Evolutionary conservation across 2,888 invertebrate species (phyloP), one percentile per base, ranked within the genome.

Genomic region (Ptycholaimellus sp.): DNA sequence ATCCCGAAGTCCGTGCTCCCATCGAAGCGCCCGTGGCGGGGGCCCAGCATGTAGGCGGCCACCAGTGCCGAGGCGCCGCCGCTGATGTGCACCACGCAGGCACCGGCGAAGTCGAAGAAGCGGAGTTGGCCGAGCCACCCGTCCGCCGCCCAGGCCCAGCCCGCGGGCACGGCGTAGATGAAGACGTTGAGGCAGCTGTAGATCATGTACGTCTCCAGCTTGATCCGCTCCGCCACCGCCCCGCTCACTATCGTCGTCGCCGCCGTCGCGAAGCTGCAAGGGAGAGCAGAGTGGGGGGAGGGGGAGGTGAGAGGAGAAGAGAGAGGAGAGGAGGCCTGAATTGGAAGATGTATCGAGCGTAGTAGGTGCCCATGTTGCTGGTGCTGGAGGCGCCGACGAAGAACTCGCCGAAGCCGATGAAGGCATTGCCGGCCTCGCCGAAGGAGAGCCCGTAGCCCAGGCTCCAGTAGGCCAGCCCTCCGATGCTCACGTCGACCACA

Each of bases 401-500:
- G 17, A 30, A 36, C 2, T 23, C 14, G 6, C 31, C 27, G 2
- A 5, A n/a, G n/a, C 36, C 36, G 20, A 13, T 16, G 22, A 31
- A 36, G n/a, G n/a, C n/a, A n/a, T n/a, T n/a, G n/a, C n/a, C n/a
- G 6, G 25, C 7, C 6, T 23, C 25, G 25, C 25, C 25, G 13
- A 23, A 23, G 13, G 25, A 6, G 25, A 23, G 13, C 25, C 7
- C 25, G 25, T 23, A 23, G 6, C 25, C 25, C 25, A 13, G 7
- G 6, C 6, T 23, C 25, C 25, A 23, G 25, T 9, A 23, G 7
- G 25, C 25, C 25, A 23, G 13, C 6, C 25, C 25, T 6, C 25
- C 25, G n/a, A 83, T 67, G 1, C 79, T 76, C 36, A 85, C 79
- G 50, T 85, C 83, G 1, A 79, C 77, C 0, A 81, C 72, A 53